Percentiles rank a stretch among this genome's conserved stretches.
Conservation (phyloP, 1,140 invertebrate species). For the Littorina saxatilis region DNA sequence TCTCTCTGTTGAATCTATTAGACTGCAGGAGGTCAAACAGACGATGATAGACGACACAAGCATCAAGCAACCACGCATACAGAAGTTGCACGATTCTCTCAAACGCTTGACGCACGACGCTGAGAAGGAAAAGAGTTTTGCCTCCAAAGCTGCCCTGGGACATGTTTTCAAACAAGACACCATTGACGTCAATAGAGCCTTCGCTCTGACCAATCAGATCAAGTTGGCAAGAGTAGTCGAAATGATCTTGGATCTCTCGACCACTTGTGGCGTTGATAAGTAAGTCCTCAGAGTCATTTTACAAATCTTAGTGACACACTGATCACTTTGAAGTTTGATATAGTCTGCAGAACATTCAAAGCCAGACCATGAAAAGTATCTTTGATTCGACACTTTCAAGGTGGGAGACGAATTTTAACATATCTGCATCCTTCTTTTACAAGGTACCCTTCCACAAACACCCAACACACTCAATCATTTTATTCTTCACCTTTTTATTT, state of each 20-base stretch:
- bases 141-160: neutral
- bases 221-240: conserved; percentile 18
- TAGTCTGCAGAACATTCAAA: no score
- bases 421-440: neutral
- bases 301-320: neutral
- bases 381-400: no score
- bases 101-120: neutral
- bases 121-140: neutral
- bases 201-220: conserved; percentile 26
- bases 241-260: neutral
- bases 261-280: neutral
- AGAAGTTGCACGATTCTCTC: neutral
- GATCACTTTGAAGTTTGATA: neutral
- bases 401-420: neutral
- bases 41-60: neutral
- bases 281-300: neutral
- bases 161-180: neutral
- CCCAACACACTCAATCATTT: no score
- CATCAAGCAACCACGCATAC: neutral
- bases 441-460: no score
- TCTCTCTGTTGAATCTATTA: neutral
- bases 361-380: no score
- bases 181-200: neutral
- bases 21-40: neutral
- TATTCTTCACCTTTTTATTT: no score